These are phyloP conservation scores for Xiphophorus couchianus DNA, from an alignment of 2,113 vertebrate genomes.

Conservation along the genomic window DNA sequence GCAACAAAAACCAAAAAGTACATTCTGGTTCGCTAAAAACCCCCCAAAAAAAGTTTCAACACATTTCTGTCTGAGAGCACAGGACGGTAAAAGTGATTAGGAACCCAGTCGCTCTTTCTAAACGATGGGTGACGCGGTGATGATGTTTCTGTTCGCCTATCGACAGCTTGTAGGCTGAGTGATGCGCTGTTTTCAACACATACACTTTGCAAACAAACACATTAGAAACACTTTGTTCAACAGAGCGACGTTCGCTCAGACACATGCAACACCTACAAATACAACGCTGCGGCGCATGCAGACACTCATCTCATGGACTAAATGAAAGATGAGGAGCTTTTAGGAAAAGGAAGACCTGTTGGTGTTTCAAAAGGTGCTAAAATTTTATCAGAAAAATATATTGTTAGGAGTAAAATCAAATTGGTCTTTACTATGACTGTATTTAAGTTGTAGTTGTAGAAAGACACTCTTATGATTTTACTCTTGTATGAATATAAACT, in stretches of 20 bases:
- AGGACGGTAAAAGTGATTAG: constrained; percentile 58
- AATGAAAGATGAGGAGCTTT: constrained; percentile 77
- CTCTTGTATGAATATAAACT: constrained; percentile 97
- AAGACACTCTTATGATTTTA: constrained; percentile 99
- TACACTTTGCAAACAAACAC: constrained; percentile 55
- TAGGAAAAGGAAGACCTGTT: constrained; percentile 82
- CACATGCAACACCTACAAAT: constrained; percentile 62
- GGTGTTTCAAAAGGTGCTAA: constrained; percentile 98
- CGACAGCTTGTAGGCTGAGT: constrained; percentile 79
- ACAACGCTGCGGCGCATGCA: constrained; percentile 81
- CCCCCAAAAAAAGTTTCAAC: constrained; percentile 24
- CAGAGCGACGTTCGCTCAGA: constrained; percentile 52
- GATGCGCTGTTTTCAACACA: constrained; percentile 72
- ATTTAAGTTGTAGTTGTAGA: constrained; percentile 98
- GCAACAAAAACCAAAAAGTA: not conserved
- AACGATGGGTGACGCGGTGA: constrained; percentile 71
- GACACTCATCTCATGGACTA: constrained; percentile 82
- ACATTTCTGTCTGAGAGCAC: constrained; percentile 47
- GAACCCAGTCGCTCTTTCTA: constrained; percentile 49
- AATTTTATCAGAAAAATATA: constrained; percentile 99
- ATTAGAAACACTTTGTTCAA: constrained; percentile 70
- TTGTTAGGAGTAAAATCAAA: constrained; percentile 89
- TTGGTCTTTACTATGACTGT: constrained; percentile 99
- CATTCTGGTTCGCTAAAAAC: not conserved
- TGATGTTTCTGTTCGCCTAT: constrained; percentile 77